These are phyloP conservation scores for Venturia canescens DNA, from an alignment of 1,140 invertebrate species.

Conservation along the genomic window DNA sequence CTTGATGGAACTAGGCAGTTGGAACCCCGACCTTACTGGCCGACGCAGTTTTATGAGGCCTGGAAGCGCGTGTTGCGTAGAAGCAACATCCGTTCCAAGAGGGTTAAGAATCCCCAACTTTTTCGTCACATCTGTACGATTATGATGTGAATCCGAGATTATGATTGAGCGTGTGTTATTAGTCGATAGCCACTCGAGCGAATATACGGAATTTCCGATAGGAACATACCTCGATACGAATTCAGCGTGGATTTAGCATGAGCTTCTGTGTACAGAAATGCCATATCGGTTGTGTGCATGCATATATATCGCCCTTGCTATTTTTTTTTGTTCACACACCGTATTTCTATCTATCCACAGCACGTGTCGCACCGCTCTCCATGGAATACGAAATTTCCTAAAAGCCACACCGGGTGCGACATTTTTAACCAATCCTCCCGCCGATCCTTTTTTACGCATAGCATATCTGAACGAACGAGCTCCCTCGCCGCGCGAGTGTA, in stretches of 20 bases:
- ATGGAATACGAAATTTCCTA: constrained; percentile 29
- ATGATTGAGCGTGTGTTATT: too few species aligned
- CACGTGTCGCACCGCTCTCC: constrained; percentile 16
- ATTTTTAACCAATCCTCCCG: constrained; percentile 5
- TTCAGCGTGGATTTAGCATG: background rate
- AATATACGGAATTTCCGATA: background rate
- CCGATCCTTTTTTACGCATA: constrained; percentile 4
- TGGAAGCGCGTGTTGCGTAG: too few species aligned
- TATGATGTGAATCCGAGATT: too few species aligned
- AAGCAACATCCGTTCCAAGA: too few species aligned
- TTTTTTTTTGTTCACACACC: constrained; percentile 4
- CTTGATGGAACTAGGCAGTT: too few species aligned
- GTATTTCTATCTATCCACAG: constrained; percentile 29
- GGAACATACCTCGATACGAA: background rate
- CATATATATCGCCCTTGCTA: background rate
- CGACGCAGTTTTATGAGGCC: too few species aligned
- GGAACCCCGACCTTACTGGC: too few species aligned
- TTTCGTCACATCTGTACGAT: too few species aligned
- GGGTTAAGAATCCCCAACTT: too few species aligned
- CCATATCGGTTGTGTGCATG: background rate
- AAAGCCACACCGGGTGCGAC: constrained; percentile 21
- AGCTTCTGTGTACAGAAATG: background rate
- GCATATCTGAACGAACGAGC: background rate
- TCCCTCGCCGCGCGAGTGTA: background rate
- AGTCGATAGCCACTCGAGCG: too few species aligned